Conservation (phyloP, 2,888 invertebrate genomes). For the Hirtodrosophila duncani region DNA sequence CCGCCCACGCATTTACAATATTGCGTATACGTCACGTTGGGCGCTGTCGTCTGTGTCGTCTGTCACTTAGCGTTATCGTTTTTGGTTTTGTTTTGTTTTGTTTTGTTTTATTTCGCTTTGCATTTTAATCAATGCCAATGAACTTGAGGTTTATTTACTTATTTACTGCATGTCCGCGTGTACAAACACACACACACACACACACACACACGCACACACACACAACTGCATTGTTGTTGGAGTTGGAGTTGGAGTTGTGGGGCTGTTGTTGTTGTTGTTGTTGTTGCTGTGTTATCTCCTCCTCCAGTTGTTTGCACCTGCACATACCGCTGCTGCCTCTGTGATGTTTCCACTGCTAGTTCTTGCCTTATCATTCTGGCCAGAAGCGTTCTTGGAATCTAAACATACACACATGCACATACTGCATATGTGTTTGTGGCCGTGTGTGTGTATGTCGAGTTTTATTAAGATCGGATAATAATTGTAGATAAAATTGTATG, state of each 20-base stretch:
- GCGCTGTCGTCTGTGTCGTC: constrained; percentile 1
- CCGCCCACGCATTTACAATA: neutral
- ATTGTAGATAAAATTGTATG: no score
- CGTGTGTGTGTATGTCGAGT: no score
- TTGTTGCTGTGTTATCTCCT: neutral
- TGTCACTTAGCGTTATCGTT: no score
- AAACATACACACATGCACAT: neutral
- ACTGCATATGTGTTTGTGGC: neutral
- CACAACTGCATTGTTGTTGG: no score
- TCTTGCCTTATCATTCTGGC: no score
- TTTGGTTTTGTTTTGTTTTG: constrained; percentile 18
- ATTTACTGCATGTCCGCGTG: neutral
- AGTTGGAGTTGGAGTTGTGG: no score
- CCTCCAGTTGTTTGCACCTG: no score
- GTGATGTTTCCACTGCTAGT: no score
- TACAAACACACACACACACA: neutral
- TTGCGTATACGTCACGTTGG: no score
- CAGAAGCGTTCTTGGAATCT: constrained; percentile 11
- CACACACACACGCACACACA: neutral
- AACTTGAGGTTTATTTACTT: constrained; percentile 54
- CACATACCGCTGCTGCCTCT: no score
- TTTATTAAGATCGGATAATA: no score
- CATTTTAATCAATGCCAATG: constrained; percentile 64
- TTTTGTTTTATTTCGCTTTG: constrained; percentile 29
- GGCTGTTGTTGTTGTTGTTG: constrained; percentile 36